Conservation (phyloP, 2,888 invertebrate species). For the Drosophila hawaiiensis region DNA sequence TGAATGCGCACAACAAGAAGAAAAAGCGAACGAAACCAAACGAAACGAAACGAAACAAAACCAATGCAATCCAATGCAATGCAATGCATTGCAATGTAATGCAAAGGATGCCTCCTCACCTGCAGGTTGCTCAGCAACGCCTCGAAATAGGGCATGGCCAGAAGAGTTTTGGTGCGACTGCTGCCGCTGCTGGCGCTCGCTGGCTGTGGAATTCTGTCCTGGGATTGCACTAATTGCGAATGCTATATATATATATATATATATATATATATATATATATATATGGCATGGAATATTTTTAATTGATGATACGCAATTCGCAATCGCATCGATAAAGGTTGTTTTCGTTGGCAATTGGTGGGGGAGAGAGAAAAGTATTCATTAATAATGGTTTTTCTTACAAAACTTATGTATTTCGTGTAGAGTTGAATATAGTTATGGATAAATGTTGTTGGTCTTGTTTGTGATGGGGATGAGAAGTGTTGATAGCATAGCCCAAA, state of each 20-base stretch:
- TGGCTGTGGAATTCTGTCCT: constrained; percentile 84
- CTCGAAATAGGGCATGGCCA: constrained; percentile 89
- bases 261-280: not conserved
- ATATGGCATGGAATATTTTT: constrained; percentile 1
- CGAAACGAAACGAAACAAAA: constrained; percentile 26
- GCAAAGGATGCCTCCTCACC: constrained; percentile 86
- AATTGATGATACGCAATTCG: constrained; percentile 16
- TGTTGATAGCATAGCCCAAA: not conserved
- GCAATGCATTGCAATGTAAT: constrained; percentile 14
- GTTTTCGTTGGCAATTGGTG: constrained; percentile 6
- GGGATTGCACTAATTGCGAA: constrained; percentile 84
- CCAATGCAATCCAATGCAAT: constrained; percentile 5
- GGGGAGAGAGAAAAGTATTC: constrained; percentile 51
- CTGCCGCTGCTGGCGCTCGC: constrained; percentile 85
- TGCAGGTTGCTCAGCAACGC: constrained; percentile 89
- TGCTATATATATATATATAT: constrained; percentile 61
- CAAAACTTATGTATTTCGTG: constrained; percentile 22
- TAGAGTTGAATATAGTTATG: not conserved
- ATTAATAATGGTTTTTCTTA: constrained; percentile 57
- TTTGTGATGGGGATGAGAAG: constrained; percentile 3
- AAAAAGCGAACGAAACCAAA: constrained; percentile 28
- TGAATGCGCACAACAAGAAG: constrained; percentile 26
- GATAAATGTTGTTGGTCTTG: not conserved
- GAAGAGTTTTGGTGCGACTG: constrained; percentile 84
- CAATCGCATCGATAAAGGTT: constrained; percentile 16